These are phyloP conservation scores for Catotricha subobsoleta DNA, from an alignment of 2,888 invertebrate species.

Conservation along the genomic window DNA sequence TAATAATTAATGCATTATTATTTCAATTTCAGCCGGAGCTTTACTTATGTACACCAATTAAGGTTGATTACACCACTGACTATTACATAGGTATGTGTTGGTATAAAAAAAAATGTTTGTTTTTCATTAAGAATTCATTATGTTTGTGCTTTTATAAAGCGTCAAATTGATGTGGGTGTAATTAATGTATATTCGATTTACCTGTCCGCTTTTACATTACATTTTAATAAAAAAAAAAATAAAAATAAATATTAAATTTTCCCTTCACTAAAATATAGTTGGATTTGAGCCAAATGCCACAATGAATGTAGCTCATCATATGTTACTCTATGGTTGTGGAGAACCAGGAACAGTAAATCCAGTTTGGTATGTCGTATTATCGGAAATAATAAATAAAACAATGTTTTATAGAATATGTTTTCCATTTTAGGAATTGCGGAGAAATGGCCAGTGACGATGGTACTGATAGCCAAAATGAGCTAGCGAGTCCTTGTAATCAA, in stretches of 20 bases:
- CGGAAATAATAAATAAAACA: not conserved
- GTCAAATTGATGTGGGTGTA: too few species aligned
- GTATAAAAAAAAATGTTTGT: too few species aligned
- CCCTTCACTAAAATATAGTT: slow-evolving; percentile 39
- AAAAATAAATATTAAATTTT: slow-evolving; percentile 7
- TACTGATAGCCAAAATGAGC: slow-evolving; percentile 31
- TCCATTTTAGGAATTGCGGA: slow-evolving; percentile 63
- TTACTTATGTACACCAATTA: slow-evolving; percentile 80
- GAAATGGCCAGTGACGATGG: slow-evolving; percentile 60
- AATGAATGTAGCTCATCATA: slow-evolving; percentile 83
- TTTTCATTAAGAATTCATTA: too few species aligned
- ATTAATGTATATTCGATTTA: too few species aligned
- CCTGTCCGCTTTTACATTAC: too few species aligned
- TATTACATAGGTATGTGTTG: slow-evolving; percentile 62
- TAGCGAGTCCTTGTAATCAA: slow-evolving; percentile 56
- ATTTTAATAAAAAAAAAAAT: slow-evolving; percentile 4
- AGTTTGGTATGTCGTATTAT: slow-evolving; percentile 44
- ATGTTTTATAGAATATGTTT: not conserved
- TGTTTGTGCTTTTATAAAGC: too few species aligned
- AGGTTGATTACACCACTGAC: slow-evolving; percentile 52
- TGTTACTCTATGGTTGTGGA: slow-evolving; percentile 78
- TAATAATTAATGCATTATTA: too few species aligned
- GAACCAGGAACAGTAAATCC: slow-evolving; percentile 33
- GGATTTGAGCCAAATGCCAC: slow-evolving; percentile 85
- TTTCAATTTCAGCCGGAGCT: slow-evolving; percentile 59